Evolutionary conservation across 2,797 vertebrate species (phyloP), one percentile per base, ranked within the genome.

Genomic region (Silurus aristotelis): DNA sequence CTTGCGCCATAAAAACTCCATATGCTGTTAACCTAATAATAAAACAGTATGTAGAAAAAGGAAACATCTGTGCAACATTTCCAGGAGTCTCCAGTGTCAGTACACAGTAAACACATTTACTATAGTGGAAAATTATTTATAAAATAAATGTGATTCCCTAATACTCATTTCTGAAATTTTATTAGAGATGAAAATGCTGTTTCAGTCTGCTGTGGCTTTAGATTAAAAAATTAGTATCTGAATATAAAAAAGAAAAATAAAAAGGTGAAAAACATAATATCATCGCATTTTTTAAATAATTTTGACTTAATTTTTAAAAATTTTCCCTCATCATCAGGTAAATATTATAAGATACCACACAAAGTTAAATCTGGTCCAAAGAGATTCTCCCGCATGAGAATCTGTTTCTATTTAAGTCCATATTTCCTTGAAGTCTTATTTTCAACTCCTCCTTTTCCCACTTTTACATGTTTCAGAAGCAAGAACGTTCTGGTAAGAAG

Each of bases 401-500:
- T 68, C 64, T 52, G 55, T 61, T 80, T 60, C 55, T 31, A 5
- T 43, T 73, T 25, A 25, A 25, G 48, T 8, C 6, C 1, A 8
- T 25, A 25, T 60, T 25, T 48, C 38, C 60, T 64, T 8, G 10
- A 80, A 66, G n/a, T 66, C 22, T 66, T 75, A 43, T 48, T 20
- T 15, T 48, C 7, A 79, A 80, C 73, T 83, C 75, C 80, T 86
- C 73, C 80, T 63, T 19, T 60, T 83, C 73, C 75, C 58, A 83
- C n/a, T 72, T 83, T 15, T 15, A 13, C 73, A 52, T n/a, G 19
- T 86, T 70, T 31, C 56, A 61, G 19, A 25, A 66, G 38, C 55
- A 55, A 83, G 55, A 63, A 63, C 78, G 38, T 80, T 86, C 81
- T 73, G 83, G 83, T 68, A 83, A 87, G 79, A 56, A 81, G 86